phyloP scores from a whole-genome alignment of 2,888 invertebrate genomes.

The Bruchidius siliquastri region DNA sequence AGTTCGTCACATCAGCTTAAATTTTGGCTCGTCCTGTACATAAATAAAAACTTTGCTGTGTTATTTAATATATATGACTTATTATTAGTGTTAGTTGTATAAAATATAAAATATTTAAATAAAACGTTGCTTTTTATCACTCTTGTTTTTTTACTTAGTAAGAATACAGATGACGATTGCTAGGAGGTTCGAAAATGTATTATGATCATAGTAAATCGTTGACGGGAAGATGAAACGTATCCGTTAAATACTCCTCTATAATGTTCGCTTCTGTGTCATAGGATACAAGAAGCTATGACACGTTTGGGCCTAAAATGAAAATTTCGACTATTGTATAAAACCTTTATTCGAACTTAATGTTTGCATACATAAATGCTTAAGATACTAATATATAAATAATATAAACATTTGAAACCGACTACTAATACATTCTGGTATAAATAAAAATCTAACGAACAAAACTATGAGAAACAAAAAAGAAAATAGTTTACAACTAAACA shows the following conservation, averaged over 20 bases:
- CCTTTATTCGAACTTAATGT: constrained; percentile 16
- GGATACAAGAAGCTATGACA: too few relatives aligned
- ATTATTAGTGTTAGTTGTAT: not conserved
- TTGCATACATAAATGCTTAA: constrained; percentile 25
- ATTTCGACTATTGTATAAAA: constrained; percentile 15
- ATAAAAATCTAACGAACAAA: constrained; percentile 12
- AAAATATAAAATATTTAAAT: not conserved
- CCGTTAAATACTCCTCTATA: too few relatives aligned
- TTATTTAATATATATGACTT: not conserved
- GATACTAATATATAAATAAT: constrained; percentile 23
- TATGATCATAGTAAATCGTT: too few relatives aligned
- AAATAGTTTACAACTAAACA: constrained; percentile 9
- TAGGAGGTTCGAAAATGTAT: too few relatives aligned
- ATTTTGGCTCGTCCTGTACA: not conserved
- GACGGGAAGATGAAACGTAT: too few relatives aligned
- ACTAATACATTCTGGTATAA: constrained; percentile 4
- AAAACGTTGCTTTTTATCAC: not conserved
- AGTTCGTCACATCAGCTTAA: not conserved
- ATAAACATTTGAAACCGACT: constrained; percentile 25
- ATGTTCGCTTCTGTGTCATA: too few relatives aligned
- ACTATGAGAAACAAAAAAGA: constrained; percentile 4
- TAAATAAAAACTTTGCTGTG: not conserved
- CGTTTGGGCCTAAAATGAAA: not conserved
- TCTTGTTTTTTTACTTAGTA: too few relatives aligned
- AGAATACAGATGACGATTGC: too few relatives aligned